Conservation (phyloP, 2,113 vertebrate species). For the Hymenochirus boettgeri region DNA sequence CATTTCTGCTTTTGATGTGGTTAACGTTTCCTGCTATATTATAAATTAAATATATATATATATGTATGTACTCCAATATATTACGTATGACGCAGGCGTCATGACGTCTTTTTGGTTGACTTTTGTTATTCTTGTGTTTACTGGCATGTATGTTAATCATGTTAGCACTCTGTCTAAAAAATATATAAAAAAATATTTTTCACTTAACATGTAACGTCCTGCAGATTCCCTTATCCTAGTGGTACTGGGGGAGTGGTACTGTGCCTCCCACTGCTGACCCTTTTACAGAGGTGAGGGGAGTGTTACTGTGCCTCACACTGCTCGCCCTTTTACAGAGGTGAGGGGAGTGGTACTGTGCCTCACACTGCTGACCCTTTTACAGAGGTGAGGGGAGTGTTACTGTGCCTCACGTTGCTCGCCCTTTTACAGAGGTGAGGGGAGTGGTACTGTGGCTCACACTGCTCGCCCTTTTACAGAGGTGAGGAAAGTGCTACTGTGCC, state of each 20-base stretch:
- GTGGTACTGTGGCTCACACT: too few species aligned
- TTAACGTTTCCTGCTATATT: slow-evolving; percentile 44
- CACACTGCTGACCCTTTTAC: too few species aligned
- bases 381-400: too few species aligned
- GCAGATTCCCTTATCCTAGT: slow-evolving; percentile 31
- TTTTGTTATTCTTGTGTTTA: slow-evolving; percentile 48
- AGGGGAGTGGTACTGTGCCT: too few species aligned
- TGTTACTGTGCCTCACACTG: too few species aligned
- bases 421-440: too few species aligned
- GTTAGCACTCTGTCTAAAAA: slow-evolving; percentile 44
- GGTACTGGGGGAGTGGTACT: too few species aligned
- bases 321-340: too few species aligned
- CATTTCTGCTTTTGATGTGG: slow-evolving; percentile 40
- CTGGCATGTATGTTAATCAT: slow-evolving; percentile 49
- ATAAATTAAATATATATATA: slow-evolving; percentile 4
- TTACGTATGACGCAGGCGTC: slow-evolving; percentile 60
- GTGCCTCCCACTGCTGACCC: too few species aligned
- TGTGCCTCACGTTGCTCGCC: too few species aligned
- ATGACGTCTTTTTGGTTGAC: slow-evolving; percentile 47
- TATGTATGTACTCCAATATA: slow-evolving; percentile 27
- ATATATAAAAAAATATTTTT: slow-evolving; percentile 44
- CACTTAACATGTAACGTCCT: slow-evolving; percentile 48
- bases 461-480: slow-evolving; percentile 19
- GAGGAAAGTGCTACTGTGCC: too few species aligned
- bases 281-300: too few species aligned